Percentiles rank a stretch among this genome's conserved stretches.
phyloP scores from a whole-genome alignment of 2,797 vertebrate species.

The Fundulus diaphanus region DNA sequence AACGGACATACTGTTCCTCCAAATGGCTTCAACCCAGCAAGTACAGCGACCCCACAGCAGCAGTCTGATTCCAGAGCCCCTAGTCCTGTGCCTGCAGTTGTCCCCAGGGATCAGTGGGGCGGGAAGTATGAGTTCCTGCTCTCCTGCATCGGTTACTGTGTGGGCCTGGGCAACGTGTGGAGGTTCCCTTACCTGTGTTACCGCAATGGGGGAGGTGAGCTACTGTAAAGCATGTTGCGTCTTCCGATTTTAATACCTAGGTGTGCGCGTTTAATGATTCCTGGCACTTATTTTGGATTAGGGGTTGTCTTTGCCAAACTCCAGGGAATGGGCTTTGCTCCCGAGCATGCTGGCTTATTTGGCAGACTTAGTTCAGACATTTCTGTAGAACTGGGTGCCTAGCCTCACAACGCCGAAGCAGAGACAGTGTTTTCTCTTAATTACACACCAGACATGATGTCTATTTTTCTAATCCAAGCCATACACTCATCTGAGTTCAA shows the following conservation, averaged over 20 bases:
- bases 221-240: background rate
- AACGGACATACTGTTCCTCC: conserved; percentile 54
- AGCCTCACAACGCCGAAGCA: conserved; percentile 27
- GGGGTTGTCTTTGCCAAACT: conserved; percentile 30
- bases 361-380: conserved; percentile 32
- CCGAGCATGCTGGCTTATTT: conserved; percentile 27
- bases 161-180: conserved; percentile 88
- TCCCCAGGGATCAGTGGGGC: conserved; percentile 80
- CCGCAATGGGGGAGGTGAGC: conserved; percentile 88
- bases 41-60: conserved; percentile 29
- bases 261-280: conserved; percentile 25
- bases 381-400: conserved; percentile 15
- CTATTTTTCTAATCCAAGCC: background rate
- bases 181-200: conserved; percentile 89
- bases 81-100: conserved; percentile 11
- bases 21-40: conserved; percentile 48
- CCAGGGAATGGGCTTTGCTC: conserved; percentile 32
- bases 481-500: conserved; percentile 19
- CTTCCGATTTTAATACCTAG: conserved; percentile 17
- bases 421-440: conserved; percentile 29
- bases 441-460: conserved; percentile 32
- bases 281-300: conserved; percentile 24
- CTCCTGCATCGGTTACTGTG: conserved; percentile 87
- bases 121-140: conserved; percentile 86
- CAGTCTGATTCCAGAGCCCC: conserved; percentile 40